phyloP scores from a whole-genome alignment of 2,113 vertebrate species.

The Reinhardtius hippoglossoides region DNA sequence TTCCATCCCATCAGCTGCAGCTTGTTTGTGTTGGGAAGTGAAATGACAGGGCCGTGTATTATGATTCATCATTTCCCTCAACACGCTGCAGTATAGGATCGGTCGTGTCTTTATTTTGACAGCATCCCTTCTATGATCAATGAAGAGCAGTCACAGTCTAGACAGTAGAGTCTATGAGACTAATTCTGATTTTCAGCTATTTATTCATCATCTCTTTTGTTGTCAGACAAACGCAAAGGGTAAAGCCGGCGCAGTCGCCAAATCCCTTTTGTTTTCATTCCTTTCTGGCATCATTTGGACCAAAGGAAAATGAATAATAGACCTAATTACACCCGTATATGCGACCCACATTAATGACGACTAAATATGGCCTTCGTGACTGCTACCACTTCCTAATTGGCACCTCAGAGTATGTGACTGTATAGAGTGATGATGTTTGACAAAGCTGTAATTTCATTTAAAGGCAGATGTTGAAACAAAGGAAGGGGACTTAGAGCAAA shows the following conservation, averaged over 20 bases:
- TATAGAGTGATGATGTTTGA: not conserved
- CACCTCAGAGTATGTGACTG: not conserved
- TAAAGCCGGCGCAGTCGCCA: not conserved
- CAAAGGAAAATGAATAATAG: conserved; percentile 5
- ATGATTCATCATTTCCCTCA: conserved; percentile 25
- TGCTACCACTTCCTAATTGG: conserved; percentile 8
- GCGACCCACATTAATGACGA: not conserved
- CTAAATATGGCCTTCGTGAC: not conserved
- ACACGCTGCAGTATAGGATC: conserved; percentile 6
- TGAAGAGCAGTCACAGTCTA: conserved; percentile 8
- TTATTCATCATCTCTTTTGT: conserved; percentile 14
- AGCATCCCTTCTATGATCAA: conserved; percentile 1
- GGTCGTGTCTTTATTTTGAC: not conserved
- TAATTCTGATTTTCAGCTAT: conserved; percentile 14
- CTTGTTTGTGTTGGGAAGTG: conserved; percentile 21
- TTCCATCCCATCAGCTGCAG: not conserved
- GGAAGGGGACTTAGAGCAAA: too few relatives aligned
- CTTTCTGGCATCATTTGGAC: conserved; percentile 11
- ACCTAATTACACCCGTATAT: conserved; percentile 7
- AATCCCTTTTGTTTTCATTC: conserved; percentile 17
- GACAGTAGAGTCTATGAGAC: not conserved
- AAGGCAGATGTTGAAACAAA: not conserved
- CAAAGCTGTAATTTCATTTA: conserved; percentile 6
- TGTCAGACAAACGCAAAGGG: conserved; percentile 8
- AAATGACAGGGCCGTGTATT: not conserved